Conservation (phyloP, 2,113 vertebrate genomes). For the Camelus bactrianus region DNA sequence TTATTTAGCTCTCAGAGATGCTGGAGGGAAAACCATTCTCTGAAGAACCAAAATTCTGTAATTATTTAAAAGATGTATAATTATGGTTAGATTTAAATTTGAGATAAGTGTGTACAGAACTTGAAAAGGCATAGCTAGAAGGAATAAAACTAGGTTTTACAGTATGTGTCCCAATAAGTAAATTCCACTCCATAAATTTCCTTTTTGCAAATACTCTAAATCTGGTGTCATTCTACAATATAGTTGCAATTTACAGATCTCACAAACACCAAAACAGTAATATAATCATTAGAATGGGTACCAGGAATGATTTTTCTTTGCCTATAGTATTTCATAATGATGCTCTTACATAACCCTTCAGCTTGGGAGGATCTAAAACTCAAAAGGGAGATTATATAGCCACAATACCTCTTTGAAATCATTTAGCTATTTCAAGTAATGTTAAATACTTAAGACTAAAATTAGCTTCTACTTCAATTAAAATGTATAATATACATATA, state of each 20-base stretch:
- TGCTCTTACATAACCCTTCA: background rate
- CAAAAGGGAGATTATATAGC: background rate
- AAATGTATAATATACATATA: background rate
- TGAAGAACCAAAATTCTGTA: conserved; percentile 37
- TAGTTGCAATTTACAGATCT: background rate
- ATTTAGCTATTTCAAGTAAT: conserved; percentile 24
- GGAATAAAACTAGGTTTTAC: background rate
- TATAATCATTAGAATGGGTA: background rate
- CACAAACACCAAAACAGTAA: background rate
- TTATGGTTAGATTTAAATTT: conserved; percentile 42
- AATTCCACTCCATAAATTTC: background rate
- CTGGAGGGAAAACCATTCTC: conserved; percentile 27
- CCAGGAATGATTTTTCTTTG: conserved; percentile 44
- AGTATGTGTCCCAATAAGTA: background rate
- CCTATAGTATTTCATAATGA: background rate
- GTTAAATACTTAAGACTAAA: background rate
- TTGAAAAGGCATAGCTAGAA: background rate
- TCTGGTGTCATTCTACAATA: background rate
- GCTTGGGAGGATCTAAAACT: background rate
- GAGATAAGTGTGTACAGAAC: background rate
- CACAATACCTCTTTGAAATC: background rate
- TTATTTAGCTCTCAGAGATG: conserved; percentile 40
- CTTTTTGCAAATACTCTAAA: background rate
- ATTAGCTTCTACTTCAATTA: conserved; percentile 6
- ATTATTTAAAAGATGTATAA: background rate